Base-by-base conservation (phyloP, 1,140 invertebrate species). In the Hyles euphorbiae region DNA sequence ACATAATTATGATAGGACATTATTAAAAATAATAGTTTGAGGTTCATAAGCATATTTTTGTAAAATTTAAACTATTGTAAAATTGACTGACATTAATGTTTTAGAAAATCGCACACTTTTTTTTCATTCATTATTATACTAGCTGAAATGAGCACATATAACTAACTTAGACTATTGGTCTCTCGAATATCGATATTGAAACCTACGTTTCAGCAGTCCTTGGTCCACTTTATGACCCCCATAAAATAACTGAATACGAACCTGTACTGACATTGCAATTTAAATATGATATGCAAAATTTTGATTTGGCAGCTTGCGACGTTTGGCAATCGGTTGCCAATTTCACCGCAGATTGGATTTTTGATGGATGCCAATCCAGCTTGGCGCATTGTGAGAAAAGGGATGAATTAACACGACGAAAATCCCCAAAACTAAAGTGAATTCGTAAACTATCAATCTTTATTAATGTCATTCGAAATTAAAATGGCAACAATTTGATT, bases 221-320 rank as follows among this genome's bases (percentile, higher is more conserved):
- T 5, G 4, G 36, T 40, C 8, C 36, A 40, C 36, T 22, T 22
- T 22, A 40, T 40, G 36, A 40, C 36, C 36, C 46, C n/a, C 5
- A 7, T 2, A n/a, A 48, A 48, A n/a, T 48, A n/a, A 48, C 9
- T 34, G 6, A 12, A 12, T 56, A 0, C 44, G 45, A 7, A 34
- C 45, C 54, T 11, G 45, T n/a, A 3, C 46, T n/a, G 53, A 50
- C 65, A 67, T 63, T 68, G 65, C 49, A 53, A 60, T 77, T 63
- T 63, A 54, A 67, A 74, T 68, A 64, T 67, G 54, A 63, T 78
- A 76, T 78, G 76, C 76, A 80, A 76, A 78, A 65, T 63, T 48
- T 67, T 55, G 66, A 70, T 72, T 56, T 48, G 34, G 11, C 45
- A 53, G 57, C 53, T 48, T 64, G 54, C 34, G 53, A 45, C 53